These are phyloP conservation scores for Heterotilapia buettikoferi DNA, from an alignment of 2,113 vertebrate species.

Conservation along the genomic window DNA sequence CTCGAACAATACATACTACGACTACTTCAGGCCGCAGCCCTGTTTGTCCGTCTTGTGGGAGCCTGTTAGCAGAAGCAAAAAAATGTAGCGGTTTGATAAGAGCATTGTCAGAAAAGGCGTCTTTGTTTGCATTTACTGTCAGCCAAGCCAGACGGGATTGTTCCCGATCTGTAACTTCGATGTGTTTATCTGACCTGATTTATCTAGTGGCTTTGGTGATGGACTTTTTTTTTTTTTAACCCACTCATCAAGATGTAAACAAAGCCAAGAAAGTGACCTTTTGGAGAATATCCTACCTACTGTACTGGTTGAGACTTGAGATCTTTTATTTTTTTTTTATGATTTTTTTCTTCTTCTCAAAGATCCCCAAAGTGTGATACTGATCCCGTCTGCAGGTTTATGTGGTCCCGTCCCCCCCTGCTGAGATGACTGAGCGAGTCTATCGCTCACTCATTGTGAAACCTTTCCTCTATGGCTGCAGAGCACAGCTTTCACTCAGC, in stretches of 20 bases:
- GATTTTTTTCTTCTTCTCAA: neutral
- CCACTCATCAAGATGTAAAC: neutral
- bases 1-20: conserved; percentile 44
- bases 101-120: conserved; percentile 27
- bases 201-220: conserved; percentile 12
- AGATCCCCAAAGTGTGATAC: conserved; percentile 3
- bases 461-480: conserved; percentile 31
- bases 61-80: neutral
- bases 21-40: conserved; percentile 24
- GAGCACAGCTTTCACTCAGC: conserved; percentile 43
- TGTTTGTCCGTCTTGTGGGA: conserved; percentile 42
- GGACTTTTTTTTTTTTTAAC: neutral
- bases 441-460: conserved; percentile 44
- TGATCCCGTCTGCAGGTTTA: neutral
- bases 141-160: neutral
- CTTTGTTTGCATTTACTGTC: conserved; percentile 22
- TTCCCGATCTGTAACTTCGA: conserved; percentile 7
- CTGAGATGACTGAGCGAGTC: conserved; percentile 27
- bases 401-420: conserved; percentile 14
- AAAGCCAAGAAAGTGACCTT: neutral
- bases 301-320: neutral
- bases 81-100: conserved; percentile 25
- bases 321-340: neutral
- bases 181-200: conserved; percentile 36
- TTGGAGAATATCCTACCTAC: neutral